Evolutionary conservation across 2,797 vertebrate species (phyloP).

Genomic region (Sebastes alutus): DNA sequence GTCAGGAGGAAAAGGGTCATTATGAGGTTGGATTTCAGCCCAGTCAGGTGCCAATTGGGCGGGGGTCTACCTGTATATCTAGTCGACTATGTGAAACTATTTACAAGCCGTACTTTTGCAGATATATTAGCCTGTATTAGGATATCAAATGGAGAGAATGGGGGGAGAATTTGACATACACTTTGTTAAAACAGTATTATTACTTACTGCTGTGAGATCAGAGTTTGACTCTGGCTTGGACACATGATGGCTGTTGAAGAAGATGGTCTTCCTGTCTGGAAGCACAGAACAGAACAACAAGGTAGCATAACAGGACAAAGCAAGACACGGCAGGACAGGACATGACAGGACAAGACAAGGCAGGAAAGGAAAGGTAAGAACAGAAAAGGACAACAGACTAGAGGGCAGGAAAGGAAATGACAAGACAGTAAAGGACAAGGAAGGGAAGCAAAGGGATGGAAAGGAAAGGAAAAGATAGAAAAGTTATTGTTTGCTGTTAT

Average conservation of each 20-base stretch:
- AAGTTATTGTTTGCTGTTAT: too few relatives aligned
- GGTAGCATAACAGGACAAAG: too few relatives aligned
- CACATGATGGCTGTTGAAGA: slow-evolving; percentile 85
- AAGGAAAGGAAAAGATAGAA: neutral
- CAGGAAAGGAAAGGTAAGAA: neutral
- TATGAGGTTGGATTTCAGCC: neutral
- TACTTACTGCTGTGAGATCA: slow-evolving; percentile 79
- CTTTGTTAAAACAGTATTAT: neutral
- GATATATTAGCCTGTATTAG: neutral
- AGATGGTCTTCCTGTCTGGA: slow-evolving; percentile 82
- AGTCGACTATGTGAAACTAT: neutral
- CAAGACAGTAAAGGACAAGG: neutral
- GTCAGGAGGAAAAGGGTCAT: neutral
- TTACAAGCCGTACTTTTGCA: neutral
- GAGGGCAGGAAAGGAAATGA: neutral
- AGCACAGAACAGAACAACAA: neutral
- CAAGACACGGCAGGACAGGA: too few relatives aligned
- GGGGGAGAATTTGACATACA: neutral
- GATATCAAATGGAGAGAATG: neutral
- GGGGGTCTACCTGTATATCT: neutral
- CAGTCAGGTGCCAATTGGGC: neutral
- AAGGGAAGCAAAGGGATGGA: neutral
- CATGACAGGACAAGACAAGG: neutral
- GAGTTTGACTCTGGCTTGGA: slow-evolving; percentile 85
- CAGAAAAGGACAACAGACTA: neutral